These are phyloP conservation scores for Philypnodon macrostomus DNA, from an alignment of 2,797 vertebrate species.

Conservation along the genomic window DNA sequence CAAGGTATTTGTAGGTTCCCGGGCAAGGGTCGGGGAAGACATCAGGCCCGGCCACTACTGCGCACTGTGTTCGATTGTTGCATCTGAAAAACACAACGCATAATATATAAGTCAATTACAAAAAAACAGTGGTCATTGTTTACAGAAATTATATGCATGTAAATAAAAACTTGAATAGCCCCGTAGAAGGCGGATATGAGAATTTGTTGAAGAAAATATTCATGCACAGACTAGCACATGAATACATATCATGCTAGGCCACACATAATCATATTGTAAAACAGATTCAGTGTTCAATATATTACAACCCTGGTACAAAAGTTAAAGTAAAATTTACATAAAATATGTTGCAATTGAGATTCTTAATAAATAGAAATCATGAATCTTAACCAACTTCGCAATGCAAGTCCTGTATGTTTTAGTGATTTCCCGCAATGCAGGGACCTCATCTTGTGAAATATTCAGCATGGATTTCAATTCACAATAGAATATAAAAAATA, in stretches of 20 bases:
- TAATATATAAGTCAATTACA: conserved; percentile 9
- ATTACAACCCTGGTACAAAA: background rate
- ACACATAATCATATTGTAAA: background rate
- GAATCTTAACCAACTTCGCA: background rate
- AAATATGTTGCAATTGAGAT: background rate
- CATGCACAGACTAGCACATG: background rate
- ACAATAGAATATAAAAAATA: too few relatives aligned
- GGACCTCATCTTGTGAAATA: too few relatives aligned
- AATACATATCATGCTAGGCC: background rate
- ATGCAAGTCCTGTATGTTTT: background rate
- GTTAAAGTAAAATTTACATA: background rate
- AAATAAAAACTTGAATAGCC: too few relatives aligned
- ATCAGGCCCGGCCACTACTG: conserved; percentile 93
- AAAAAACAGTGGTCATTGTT: conserved; percentile 8
- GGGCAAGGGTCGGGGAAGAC: conserved; percentile 97
- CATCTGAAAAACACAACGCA: conserved; percentile 83
- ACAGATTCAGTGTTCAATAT: background rate
- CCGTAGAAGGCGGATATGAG: background rate
- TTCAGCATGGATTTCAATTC: too few relatives aligned
- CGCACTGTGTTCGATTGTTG: conserved; percentile 97
- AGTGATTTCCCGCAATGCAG: background rate
- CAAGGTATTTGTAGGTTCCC: conserved; percentile 96
- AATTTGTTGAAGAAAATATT: too few relatives aligned
- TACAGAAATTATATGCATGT: background rate
- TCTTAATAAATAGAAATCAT: background rate